Evolutionary conservation across 2,888 invertebrate genomes (phyloP), one percentile per base, ranked within the genome.

Genomic region (Branchinecta sandiegonensis): DNA sequence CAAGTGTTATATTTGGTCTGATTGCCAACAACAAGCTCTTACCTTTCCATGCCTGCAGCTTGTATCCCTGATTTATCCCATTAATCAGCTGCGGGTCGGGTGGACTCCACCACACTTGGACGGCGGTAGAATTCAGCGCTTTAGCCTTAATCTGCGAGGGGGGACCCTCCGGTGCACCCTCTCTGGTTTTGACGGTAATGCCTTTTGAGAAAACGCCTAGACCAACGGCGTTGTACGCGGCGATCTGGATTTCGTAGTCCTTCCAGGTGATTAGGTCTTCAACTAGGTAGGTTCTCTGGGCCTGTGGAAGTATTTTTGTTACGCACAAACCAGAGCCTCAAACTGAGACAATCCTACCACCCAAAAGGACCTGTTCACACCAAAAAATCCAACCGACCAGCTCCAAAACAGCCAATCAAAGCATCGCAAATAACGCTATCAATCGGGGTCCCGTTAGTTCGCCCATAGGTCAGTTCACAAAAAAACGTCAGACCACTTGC

Each of bases 81-180:
- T 97, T 97, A 69, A 99, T 94, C 80, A 93, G 90, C 76, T 95
- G 94, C 0, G 95, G 94, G 79, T 94, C 90, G 0, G 97, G 97
- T 1, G 96, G 95, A n/a, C 85, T 88, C 95, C 97, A 99, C 79
- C 85, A 86, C 1, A 96, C 88, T 68, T 82, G 82, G 12, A 86
- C 81, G 0, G 90, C 82, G 47, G 96, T 95, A 0, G 96, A 96
- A 79, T 92, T 95, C 11, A 87, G 76, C 0, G 96, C 83, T 73
- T 84, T 82, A 0, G 87, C 89, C 68, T 83, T 81, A 1, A 94
- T 85, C 74, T 87, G 86, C 47, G 87, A 88, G 0, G 97, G 97
- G 1, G 56, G 56, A 56, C 14, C 56, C 17, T 56, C 56, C 14
- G 56, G 56, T 7, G 56, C 81, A 72, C 96, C 97, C 82, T 99